Evolutionary conservation across 2,797 vertebrate species (phyloP), one percentile per base, ranked within the genome.

Genomic region (Thunnus albacares): DNA sequence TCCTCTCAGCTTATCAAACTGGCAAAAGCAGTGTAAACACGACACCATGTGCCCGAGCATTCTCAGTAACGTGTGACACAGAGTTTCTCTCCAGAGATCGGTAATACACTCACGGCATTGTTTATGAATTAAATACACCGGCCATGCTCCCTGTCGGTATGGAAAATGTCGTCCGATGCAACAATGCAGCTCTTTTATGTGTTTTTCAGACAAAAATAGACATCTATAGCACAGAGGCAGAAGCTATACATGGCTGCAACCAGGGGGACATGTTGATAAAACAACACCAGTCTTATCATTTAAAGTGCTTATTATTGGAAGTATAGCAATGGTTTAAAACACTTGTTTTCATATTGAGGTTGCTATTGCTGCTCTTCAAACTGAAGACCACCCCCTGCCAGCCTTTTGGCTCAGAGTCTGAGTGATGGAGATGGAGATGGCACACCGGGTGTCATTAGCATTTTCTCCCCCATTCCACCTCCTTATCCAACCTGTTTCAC

Each of bases 401-500:
- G 28, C 41, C 59, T 41, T 74, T 51, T 13, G 22, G 47, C 59
- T 69, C 62, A 15, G 38, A 81, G 30, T 49, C 74, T 77, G 75
- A 87, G 35, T 82, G 71, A 80, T 12, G 12, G 62, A 53, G 71
- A 80, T 12, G 12, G 62, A 53, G 74, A 56, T 2, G 9, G 9
- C 38, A 51, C 4, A 58, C 47, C 77, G 47, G 49, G 77, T 83
- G 55, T 75, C 63, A 49, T 81, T 45, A 77, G 52, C 47, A 38
- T 85, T 72, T 78, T 62, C 70, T 82, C 57, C 28, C 24, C 26
- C 61, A 70, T 57, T 82, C 45, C 51, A 81, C 68, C 76, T 79
- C 64, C 87, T 84, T 49, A 83, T 89, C 86, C 57, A 87, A 92
- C 90, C 91, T 82, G 88, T 93, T 91, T 49, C 47, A 80, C 87